Conservation (phyloP, 1,140 invertebrate genomes). For the Philopotamus ludificatus region DNA sequence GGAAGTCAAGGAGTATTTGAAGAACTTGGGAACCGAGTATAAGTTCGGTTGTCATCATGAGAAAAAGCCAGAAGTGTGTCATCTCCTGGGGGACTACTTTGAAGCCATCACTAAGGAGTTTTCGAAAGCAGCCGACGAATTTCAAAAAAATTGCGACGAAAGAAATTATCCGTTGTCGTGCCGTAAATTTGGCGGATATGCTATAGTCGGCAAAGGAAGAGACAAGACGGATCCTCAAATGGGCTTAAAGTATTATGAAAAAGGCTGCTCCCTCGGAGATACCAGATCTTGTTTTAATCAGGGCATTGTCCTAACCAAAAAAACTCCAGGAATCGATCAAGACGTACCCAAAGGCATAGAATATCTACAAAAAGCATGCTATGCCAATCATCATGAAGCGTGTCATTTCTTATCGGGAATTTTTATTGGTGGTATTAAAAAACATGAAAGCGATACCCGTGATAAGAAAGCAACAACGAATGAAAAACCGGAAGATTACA, state of each 20-base stretch:
- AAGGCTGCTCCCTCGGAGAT: constrained; percentile 72
- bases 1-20: constrained; percentile 82
- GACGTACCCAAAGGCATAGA: constrained; percentile 59
- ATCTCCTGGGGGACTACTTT: constrained; percentile 84
- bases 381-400: constrained; percentile 65
- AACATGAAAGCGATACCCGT: constrained; percentile 44
- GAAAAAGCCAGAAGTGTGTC: constrained; percentile 73
- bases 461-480: too few species aligned
- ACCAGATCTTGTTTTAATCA: constrained; percentile 71
- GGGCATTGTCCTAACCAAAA: constrained; percentile 64
- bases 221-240: constrained; percentile 55
- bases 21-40: constrained; percentile 90
- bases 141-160: constrained; percentile 82
- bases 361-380: constrained; percentile 68
- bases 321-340: constrained; percentile 52
- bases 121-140: constrained; percentile 74
- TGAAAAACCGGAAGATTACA: constrained; percentile 53
- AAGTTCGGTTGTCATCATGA: constrained; percentile 78
- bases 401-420: constrained; percentile 80
- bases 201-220: constrained; percentile 61
- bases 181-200: constrained; percentile 77
- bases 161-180: constrained; percentile 80
- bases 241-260: constrained; percentile 73
- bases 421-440: constrained; percentile 70
- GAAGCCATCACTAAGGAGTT: constrained; percentile 79